Evolutionary conservation across 2,888 invertebrate species (phyloP).

Genomic region (Tachystola acroxantha): DNA sequence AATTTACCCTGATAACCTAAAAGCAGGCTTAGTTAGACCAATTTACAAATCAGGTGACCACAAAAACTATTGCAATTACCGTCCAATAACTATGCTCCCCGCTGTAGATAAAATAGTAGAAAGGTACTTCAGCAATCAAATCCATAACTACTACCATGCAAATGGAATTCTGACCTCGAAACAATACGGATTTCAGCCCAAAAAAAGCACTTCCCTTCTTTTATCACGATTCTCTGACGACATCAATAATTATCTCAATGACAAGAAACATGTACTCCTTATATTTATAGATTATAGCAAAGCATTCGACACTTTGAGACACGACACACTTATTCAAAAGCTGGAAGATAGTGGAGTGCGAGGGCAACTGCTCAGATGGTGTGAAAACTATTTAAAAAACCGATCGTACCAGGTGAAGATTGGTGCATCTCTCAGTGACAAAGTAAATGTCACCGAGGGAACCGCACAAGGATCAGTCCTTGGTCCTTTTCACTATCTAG

Average conservation of each 20-base stretch:
- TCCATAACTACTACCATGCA: background rate
- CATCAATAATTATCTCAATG: slow-evolving; percentile 9
- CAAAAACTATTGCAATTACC: too few relatives aligned
- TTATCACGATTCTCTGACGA: slow-evolving; percentile 7
- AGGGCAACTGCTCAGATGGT: slow-evolving; percentile 14
- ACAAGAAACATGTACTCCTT: slow-evolving; percentile 13
- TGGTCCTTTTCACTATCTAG: slow-evolving; percentile 17
- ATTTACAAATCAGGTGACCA: too few relatives aligned
- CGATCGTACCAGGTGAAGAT: slow-evolving; percentile 12
- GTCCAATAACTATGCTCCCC: too few relatives aligned
- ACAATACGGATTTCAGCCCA: slow-evolving; percentile 3
- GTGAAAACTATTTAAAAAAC: slow-evolving; percentile 11
- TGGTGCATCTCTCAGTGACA: slow-evolving; percentile 6
- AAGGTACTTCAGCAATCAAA: slow-evolving; percentile 2
- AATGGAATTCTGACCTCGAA: background rate
- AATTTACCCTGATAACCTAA: slow-evolving; percentile 2
- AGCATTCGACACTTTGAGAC: slow-evolving; percentile 16
- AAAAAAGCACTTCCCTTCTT: slow-evolving; percentile 1
- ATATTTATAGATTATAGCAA: slow-evolving; percentile 16
- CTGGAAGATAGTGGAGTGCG: slow-evolving; percentile 12
- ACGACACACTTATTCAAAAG: slow-evolving; percentile 9
- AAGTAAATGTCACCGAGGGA: slow-evolving; percentile 8
- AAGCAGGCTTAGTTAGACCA: too few relatives aligned
- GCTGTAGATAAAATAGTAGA: too few relatives aligned
- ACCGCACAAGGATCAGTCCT: slow-evolving; percentile 20